Conservation (phyloP, 2,888 invertebrate genomes). For the Tetramorium bicarinatum region DNA sequence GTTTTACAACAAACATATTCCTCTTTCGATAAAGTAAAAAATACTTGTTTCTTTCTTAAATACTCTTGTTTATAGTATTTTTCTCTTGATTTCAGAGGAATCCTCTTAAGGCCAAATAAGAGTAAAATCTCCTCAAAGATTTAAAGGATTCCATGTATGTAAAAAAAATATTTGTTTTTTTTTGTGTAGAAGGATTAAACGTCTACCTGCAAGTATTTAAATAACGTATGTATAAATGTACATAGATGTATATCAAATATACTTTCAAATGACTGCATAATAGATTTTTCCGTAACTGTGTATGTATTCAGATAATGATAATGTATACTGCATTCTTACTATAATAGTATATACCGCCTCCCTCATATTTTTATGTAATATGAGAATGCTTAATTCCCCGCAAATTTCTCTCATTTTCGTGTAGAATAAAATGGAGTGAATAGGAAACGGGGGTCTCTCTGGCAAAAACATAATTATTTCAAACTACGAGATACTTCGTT, state of each 20-base stretch:
- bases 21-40: too few species aligned
- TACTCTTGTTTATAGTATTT: too few species aligned
- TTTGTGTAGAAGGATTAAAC: not conserved
- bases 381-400: slow-evolving; percentile 23
- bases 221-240: not conserved
- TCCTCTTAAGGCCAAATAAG: too few species aligned
- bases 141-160: too few species aligned
- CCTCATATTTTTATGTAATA: slow-evolving; percentile 23
- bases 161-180: too few species aligned
- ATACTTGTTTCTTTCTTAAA: too few species aligned
- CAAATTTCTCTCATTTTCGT: slow-evolving; percentile 30
- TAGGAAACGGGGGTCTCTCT: slow-evolving; percentile 5
- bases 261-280: not conserved
- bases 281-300: not conserved
- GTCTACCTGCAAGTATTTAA: slow-evolving; percentile 11
- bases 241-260: not conserved
- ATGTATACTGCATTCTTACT: slow-evolving; percentile 7
- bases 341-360: not conserved
- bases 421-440: slow-evolving; percentile 27
- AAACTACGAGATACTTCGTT: slow-evolving; percentile 34
- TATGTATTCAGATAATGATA: not conserved
- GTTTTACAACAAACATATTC: too few species aligned
- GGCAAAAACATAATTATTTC: slow-evolving; percentile 46
- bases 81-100: too few species aligned
- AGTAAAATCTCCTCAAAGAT: too few species aligned